Base-by-base conservation (phyloP, 2,888 invertebrate genomes). In the Lydus trimaculatus region DNA sequence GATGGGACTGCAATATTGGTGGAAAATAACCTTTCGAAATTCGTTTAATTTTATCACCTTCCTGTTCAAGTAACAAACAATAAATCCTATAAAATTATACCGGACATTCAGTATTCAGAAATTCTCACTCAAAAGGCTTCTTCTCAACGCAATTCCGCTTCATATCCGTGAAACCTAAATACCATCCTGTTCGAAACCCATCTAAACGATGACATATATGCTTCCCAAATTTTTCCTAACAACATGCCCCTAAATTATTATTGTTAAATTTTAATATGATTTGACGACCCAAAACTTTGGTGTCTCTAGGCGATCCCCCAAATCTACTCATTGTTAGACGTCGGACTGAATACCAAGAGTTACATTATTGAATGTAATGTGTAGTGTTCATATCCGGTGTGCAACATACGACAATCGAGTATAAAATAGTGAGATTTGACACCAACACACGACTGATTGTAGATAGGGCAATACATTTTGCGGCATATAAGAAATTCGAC, bases 401-500 rank as follows among this genome's bases (percentile, higher is more conserved):
- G 17, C 8, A 17, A n/a, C 43, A 17, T 17, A 43, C 17, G 43
- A 43, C 17, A 43, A 43, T 17, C 43, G 33, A 33, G 3, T n/a
- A n/a, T n/a, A n/a, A n/a, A n/a, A n/a, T 8, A 7, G n/a, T 11
- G n/a, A 43, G 1, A 43, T 43, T 13, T n/a, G 43, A 43, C 11
- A n/a, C 43, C 17, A 43, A 17, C 43, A 43, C 8, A 43, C 43
- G 17, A 43, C 43, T 13, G 17, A 43, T 36, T 36, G 6, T 36
- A 36, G 1, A 15, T 17, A 13, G 13, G 17, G 25, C 11, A 56
- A 15, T 15, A 56, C 56, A 67, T 64, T 66, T 65, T 64, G 62
- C 70, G 70, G 66, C 63, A 65, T 68, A 72, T 72, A 67, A 71
- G 66, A 70, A 72, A 71, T 70, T 66, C 69, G 61, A 69, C 65